Conservation (phyloP, 2,113 vertebrate genomes). For the Parotia lawesii region DNA sequence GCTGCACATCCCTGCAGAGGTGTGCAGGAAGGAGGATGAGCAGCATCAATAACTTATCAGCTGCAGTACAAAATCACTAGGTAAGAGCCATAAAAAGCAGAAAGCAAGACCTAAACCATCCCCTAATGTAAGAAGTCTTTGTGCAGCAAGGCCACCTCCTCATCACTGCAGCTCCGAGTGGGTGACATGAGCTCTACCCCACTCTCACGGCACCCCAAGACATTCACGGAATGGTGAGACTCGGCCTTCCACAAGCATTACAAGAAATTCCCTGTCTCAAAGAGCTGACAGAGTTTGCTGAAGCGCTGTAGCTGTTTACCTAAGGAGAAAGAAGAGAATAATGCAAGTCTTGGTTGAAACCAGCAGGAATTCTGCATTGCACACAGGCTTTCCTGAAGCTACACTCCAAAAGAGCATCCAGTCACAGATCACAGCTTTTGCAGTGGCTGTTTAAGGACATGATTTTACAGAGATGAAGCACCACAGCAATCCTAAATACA, state of each 20-base stretch:
- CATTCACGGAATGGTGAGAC: accelerated
- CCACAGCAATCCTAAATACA: not conserved
- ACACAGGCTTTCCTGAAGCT: not conserved
- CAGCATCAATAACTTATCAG: not conserved
- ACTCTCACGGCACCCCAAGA: not conserved
- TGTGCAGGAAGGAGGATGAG: constrained; percentile 1
- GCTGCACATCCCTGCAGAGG: constrained; percentile 30
- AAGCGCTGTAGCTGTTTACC: not conserved
- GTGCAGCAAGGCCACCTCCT: not conserved
- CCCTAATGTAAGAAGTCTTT: accelerated
- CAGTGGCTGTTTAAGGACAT: not conserved
- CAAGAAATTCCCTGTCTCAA: not conserved
- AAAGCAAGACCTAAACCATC: not conserved
- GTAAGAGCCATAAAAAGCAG: not conserved
- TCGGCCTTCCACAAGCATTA: accelerated
- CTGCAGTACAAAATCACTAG: not conserved
- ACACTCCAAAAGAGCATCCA: not conserved
- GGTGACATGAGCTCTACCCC: not conserved
- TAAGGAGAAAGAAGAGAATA: not conserved
- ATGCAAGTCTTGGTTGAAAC: not conserved
- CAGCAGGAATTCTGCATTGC: not conserved
- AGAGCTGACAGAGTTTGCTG: not conserved
- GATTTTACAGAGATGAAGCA: not conserved
- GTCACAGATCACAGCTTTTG: not conserved
- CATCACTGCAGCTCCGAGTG: accelerated